Percentiles rank a stretch among this genome's conserved stretches.
These are phyloP conservation scores for Anthopleura xanthogrammica DNA, from an alignment of 92 coral and sea anemone genomes.

Conservation along the genomic window DNA sequence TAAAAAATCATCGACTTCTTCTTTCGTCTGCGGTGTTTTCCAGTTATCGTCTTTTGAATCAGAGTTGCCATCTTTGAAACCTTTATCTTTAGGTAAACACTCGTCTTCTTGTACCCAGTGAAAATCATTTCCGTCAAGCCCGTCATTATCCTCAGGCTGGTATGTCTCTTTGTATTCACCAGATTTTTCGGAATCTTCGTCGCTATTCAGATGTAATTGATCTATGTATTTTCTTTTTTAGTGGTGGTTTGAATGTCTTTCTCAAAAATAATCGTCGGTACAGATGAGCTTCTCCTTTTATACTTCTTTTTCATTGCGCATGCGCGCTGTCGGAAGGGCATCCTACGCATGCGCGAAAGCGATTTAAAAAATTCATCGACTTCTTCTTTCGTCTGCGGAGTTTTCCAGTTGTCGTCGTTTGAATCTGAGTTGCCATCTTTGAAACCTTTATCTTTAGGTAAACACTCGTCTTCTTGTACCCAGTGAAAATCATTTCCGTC, in stretches of 20 bases:
- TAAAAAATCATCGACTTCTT: slow-evolving; percentile 29
- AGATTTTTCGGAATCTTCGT: background rate
- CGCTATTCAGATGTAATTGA: background rate
- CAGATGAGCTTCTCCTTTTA: slow-evolving; percentile 22
- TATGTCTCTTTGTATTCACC: background rate
- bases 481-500: slow-evolving; percentile 28
- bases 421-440: background rate
- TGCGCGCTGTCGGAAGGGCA: slow-evolving; percentile 36
- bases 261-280: background rate
- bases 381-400: slow-evolving; percentile 19
- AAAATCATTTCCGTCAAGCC: slow-evolving; percentile 7
- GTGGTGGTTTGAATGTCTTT: background rate
- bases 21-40: slow-evolving; percentile 3
- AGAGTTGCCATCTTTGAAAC: background rate
- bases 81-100: background rate
- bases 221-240: background rate
- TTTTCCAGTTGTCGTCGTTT: background rate
- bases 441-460: background rate
- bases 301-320: slow-evolving; percentile 43
- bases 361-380: slow-evolving; percentile 25
- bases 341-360: background rate
- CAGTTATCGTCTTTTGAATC: background rate
- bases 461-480: slow-evolving; percentile 27
- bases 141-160: slow-evolving; percentile 7
- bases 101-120: slow-evolving; percentile 37